These are phyloP conservation scores for Prorops nasuta DNA, from an alignment of 1,140 invertebrate species.

Conservation along the genomic window DNA sequence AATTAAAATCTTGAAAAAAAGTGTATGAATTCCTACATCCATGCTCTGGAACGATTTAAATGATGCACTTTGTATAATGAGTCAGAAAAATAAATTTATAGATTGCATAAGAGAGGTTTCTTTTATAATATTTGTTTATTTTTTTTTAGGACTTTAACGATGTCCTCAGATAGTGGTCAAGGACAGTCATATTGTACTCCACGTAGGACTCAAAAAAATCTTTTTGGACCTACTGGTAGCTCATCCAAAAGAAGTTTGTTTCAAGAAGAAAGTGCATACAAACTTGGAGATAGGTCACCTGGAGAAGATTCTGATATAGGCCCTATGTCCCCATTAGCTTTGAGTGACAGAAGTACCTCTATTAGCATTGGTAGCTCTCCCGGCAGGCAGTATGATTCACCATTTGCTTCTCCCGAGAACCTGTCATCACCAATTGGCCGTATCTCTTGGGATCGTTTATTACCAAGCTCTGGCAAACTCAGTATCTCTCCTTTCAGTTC, in stretches of 20 bases:
- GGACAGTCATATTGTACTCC: conserved; percentile 28
- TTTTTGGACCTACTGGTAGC: conserved; percentile 21
- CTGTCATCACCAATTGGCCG: conserved; percentile 6
- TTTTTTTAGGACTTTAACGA: not conserved
- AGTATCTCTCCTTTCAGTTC: conserved; percentile 30
- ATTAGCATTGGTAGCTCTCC: conserved; percentile 31
- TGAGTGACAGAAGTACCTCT: conserved; percentile 29
- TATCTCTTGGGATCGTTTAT: conserved; percentile 27
- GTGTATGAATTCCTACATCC: too few relatives aligned
- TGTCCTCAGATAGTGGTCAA: conserved; percentile 6
- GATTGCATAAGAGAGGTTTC: too few relatives aligned
- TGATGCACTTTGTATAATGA: too few relatives aligned
- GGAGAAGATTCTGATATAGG: conserved; percentile 36
- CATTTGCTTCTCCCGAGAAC: conserved; percentile 29
- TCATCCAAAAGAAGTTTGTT: conserved; percentile 39
- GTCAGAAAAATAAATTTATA: too few relatives aligned
- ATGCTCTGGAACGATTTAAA: too few relatives aligned
- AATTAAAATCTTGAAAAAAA: too few relatives aligned
- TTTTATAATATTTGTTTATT: too few relatives aligned
- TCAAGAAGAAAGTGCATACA: conserved; percentile 2
- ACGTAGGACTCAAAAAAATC: conserved; percentile 28
- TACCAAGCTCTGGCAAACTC: conserved; percentile 2
- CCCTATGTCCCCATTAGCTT: conserved; percentile 41
- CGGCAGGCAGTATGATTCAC: conserved; percentile 27
- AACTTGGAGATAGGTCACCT: not conserved